Base-by-base conservation (phyloP, 2,113 vertebrate genomes). In the Syrrhaptes paradoxus region DNA sequence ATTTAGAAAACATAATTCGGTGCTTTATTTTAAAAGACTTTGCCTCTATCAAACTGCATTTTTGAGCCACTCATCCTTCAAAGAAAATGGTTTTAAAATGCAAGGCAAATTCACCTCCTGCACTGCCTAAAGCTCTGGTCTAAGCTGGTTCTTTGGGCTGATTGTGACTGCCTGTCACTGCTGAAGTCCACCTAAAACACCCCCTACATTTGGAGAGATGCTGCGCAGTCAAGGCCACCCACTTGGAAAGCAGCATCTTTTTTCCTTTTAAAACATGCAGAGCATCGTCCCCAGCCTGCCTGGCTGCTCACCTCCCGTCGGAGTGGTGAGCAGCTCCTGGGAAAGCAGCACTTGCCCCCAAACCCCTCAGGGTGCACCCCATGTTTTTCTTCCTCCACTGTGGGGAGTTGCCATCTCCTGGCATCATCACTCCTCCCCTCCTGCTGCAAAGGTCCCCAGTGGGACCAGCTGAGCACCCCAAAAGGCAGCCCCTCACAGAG, bases 241-340 rank as follows among this genome's bases (percentile, higher is more conserved):
- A 38, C 16, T 6, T 4, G 12, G 20, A 41, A 75, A 57, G 61
- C 21, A 62, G 41, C 32, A 85, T 31, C 13, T 66, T 71, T 62
- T 9, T 22, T 72, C 71, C 11, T 67, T 67, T 72, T 29, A 43
- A 66, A 76, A 36, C 1, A 7, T 7, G 34, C 18, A 52, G 17
- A 81, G 36, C 26, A 72, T 21, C 11, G 0, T 81, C 26, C 41
- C 26, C 63, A n/a, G 32, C 46, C 16, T 67, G 25, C 55, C 34
- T 3, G 1, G 41, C 7, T 2, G 6, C 26, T 58, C 5, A 0
- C 13, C 32, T 54, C 68, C 38, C 12, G 1, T 19, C 20, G 4
- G 48, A 68, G 16, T 2, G 7, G 9, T 34, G 17, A 52, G 32
- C 4, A 1, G 25, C 25, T 68, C 36, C 43, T 48, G 29, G 7